These are phyloP conservation scores for Vimba vimba DNA, from an alignment of 2,113 vertebrate species.

Conservation along the genomic window DNA sequence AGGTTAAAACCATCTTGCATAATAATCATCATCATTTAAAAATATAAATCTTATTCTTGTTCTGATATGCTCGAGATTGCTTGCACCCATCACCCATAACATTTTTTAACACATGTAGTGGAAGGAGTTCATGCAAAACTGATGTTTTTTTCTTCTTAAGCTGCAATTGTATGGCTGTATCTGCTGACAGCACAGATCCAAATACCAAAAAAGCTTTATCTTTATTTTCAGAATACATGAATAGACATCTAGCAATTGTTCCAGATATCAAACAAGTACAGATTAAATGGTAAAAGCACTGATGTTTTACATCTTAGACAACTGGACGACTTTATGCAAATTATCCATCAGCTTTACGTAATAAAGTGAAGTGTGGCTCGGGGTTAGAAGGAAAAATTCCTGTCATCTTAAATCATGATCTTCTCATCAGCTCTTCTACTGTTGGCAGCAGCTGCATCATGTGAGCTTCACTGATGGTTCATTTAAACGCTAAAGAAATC, in stretches of 20 bases:
- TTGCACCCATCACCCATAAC: too few species aligned
- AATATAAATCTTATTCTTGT: too few species aligned
- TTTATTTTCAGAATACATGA: too few species aligned
- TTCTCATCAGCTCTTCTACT: background rate
- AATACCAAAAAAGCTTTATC: background rate
- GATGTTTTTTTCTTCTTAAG: background rate
- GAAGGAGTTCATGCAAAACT: constrained; percentile 1
- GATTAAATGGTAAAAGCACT: background rate
- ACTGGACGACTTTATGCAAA: background rate
- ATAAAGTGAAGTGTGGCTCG: background rate
- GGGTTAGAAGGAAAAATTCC: background rate
- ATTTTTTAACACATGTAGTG: too few species aligned
- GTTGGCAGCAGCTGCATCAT: background rate
- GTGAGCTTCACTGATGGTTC: background rate
- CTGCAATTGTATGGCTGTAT: background rate
- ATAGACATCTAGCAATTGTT: background rate
- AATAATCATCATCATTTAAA: too few species aligned
- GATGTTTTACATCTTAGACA: background rate
- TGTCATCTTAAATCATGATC: background rate
- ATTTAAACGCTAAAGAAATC: background rate
- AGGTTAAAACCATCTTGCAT: too few species aligned
- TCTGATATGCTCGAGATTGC: too few species aligned
- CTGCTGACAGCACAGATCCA: background rate
- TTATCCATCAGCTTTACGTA: background rate
- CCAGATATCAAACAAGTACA: background rate